Evolutionary conservation across 1,140 invertebrate genomes (phyloP).

Genomic region (Wasmannia auropunctata): DNA sequence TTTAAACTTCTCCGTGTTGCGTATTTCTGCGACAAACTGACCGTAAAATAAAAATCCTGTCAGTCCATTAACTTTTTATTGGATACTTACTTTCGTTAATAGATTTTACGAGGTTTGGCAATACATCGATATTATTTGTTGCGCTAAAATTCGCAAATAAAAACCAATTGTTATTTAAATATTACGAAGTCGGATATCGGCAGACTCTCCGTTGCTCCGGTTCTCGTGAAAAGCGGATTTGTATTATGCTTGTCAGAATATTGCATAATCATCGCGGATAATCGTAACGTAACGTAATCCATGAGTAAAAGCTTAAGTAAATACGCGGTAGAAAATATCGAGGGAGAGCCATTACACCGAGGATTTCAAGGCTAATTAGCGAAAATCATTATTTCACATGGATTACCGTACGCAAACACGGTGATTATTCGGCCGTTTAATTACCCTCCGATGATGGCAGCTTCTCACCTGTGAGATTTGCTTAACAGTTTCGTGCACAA

Average conservation of each 20-base stretch:
- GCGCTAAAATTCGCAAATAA: background rate
- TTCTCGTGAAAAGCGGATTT: background rate
- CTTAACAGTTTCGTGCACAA: constrained; percentile 10
- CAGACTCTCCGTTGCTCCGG: background rate
- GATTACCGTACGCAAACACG: constrained; percentile 62
- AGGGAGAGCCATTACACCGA: background rate
- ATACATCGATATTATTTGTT: background rate
- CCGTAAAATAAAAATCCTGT: background rate
- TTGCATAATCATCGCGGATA: constrained; percentile 25
- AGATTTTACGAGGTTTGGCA: background rate
- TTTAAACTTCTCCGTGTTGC: background rate
- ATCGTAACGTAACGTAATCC: constrained; percentile 58
- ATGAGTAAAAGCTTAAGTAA: constrained; percentile 22
- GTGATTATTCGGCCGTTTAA: constrained; percentile 62
- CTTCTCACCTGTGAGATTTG: constrained; percentile 25
- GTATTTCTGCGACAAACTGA: background rate
- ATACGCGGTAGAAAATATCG: constrained; percentile 31
- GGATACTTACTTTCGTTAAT: too few relatives aligned
- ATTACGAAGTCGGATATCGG: background rate
- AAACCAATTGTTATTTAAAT: background rate
- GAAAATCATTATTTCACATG: constrained; percentile 66
- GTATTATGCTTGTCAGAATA: constrained; percentile 9
- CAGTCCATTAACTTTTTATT: background rate
- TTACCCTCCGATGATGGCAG: constrained; percentile 37
- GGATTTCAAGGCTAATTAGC: constrained; percentile 71